Base-by-base conservation (phyloP, 1,140 invertebrate species). In the Protaetia brevitarsis region DNA sequence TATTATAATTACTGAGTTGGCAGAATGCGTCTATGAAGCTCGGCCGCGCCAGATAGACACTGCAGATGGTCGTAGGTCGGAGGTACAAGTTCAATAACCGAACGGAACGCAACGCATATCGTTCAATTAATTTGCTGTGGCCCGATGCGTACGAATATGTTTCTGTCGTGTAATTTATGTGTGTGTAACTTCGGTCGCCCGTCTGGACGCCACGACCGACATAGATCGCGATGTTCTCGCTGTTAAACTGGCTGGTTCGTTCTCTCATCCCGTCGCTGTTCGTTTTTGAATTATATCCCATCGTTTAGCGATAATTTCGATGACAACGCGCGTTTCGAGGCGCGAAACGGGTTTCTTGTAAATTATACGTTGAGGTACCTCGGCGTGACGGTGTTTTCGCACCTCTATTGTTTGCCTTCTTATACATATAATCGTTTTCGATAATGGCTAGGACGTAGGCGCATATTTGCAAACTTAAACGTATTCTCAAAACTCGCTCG, bases 1-100 rank as follows among this genome's bases (percentile, higher is more conserved):
- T 51, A 51, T 51, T n/a, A n/a, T n/a, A 51, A 51, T 51, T 51
- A 51, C 11, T 51, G 19, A 23, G 41, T 51, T 51, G 34, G 11
- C 34, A 23, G 41, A 8, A 51, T 51, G 26, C 26, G 19, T 3
- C 3, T 28, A 29, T 29, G 8, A 21, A 19, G 57, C 57, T 13
- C n/a, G n/a, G 57, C 29, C 26, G 27, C 57, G 57, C 29, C 26
- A 59, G 57, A 29, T 29, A 59, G 57, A 59, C 57, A 13, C 57
- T 59, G 57, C 57, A 59, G 57, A 29, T 59, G 57, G 41, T 51
- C 26, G 31, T 23, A 36, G 60, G 60, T 62, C 60, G 60, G 31
- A 62, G 60, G 60, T 62, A 62, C 60, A 62, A 62, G 60, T 62
- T 62, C 29, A 62, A 62, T 62, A 62, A 62, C 60, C 60, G 60